phyloP scores from a whole-genome alignment of 2,888 invertebrate species.

The Drosophila atroscutellata region DNA sequence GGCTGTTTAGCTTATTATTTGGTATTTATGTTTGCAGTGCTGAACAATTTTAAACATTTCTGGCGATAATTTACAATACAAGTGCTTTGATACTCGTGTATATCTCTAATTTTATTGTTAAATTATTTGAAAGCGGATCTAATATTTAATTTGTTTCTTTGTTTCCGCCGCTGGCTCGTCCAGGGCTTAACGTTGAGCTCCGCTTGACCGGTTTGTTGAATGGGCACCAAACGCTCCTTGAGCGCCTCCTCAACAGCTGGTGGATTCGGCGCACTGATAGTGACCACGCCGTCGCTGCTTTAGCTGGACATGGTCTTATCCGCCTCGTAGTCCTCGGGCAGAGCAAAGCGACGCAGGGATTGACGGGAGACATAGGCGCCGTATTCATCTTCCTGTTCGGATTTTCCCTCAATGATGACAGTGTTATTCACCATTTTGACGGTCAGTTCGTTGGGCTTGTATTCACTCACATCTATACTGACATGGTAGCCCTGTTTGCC shows the following conservation, averaged over 20 bases:
- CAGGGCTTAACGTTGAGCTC: slow-evolving; percentile 31
- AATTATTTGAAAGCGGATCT: not conserved
- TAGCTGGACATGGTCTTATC: slow-evolving; percentile 90
- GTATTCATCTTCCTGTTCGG: slow-evolving; percentile 90
- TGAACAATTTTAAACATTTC: not conserved
- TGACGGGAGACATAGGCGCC: slow-evolving; percentile 91
- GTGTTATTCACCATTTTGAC: slow-evolving; percentile 91
- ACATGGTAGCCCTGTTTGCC: slow-evolving; percentile 90
- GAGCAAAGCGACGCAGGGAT: slow-evolving; percentile 90
- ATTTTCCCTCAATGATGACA: slow-evolving; percentile 90
- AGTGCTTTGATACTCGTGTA: not conserved
- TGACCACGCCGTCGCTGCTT: slow-evolving; percentile 90
- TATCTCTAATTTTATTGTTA: not conserved
- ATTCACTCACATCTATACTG: slow-evolving; percentile 91
- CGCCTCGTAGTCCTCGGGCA: slow-evolving; percentile 91
- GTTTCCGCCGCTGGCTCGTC: slow-evolving; percentile 7
- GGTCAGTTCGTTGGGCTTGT: slow-evolving; percentile 90
- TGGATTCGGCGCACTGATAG: slow-evolving; percentile 88
- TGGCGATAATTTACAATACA: not conserved
- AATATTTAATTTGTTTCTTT: slow-evolving; percentile 7
- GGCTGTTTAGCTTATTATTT: not conserved
- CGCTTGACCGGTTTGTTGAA: slow-evolving; percentile 86
- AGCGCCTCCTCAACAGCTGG: slow-evolving; percentile 68
- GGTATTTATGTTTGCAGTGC: not conserved
- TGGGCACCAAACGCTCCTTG: slow-evolving; percentile 87